Evolutionary conservation across 2,888 invertebrate species (phyloP), one percentile per base, ranked within the genome.

Genomic region (Sarcophaga carnaria): DNA sequence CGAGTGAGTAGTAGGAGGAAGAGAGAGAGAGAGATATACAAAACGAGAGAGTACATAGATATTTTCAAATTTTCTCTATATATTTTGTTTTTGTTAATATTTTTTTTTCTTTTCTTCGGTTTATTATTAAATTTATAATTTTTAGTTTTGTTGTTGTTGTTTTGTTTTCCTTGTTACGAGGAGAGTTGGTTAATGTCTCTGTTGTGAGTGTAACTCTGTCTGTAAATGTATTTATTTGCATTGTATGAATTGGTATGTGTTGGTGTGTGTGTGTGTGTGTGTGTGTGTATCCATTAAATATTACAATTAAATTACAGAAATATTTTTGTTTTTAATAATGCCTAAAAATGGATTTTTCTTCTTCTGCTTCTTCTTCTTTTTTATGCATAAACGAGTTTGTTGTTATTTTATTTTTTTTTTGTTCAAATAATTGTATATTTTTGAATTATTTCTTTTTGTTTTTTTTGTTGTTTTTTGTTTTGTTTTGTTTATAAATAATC

Each of bases 401-500:
- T 78, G 60, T 86, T 83, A 67, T 83, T 83, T 12, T 8, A 27
- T 37, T 45, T 75, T 71, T 74, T 76, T 80, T 86, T 66, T 81
- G 69, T 83, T 82, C 88, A 88, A 86, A 83, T 88, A 83, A 87
- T 87, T 88, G 83, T 88, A 86, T 88, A 87, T 87, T 77, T 88
- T 87, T 88, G 86, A 82, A 86, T 79, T 84, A 54, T 54, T 54
- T 54, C 17, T 70, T 81, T 87, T 88, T 88, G 78, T 87, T 82
- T 85, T 85, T 74, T 89, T 85, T 82, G 69, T 37, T 37, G 8
- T 80, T 88, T 87, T 88, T 75, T 86, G 80, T 85, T 86, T 75
- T 89, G 83, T 83, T 69, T 87, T 88, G 86, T 88, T 89, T 89
- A 89, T 89, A 89, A 89, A 89, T 89, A 89, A 89, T 87, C 88